Conservation (phyloP, 2,888 invertebrate genomes). For the Encarsia formosa region DNA sequence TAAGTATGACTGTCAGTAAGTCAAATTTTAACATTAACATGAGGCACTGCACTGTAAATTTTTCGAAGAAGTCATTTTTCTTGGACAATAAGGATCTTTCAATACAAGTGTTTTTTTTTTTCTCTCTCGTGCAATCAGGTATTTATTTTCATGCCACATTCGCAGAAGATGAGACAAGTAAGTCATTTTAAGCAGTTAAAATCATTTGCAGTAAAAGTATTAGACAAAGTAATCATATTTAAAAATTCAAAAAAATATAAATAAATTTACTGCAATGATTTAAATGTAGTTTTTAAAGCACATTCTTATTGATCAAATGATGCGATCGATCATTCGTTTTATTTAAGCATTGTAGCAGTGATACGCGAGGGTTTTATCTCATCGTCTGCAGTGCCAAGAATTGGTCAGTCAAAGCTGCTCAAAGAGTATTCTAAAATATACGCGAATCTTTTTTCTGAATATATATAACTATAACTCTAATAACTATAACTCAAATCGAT, state of each 20-base stretch:
- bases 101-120: too few species aligned
- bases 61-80: too few species aligned
- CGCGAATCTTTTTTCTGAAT: background rate
- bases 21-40: too few species aligned
- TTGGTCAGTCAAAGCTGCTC: constrained; percentile 22
- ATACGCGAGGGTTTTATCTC: constrained; percentile 15
- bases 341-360: constrained; percentile 10
- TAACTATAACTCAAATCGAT: background rate
- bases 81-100: too few species aligned
- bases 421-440: constrained; percentile 17
- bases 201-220: constrained; percentile 12
- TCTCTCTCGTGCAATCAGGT: too few species aligned
- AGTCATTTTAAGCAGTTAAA: background rate
- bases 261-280: background rate
- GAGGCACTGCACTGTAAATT: too few species aligned
- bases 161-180: constrained; percentile 29
- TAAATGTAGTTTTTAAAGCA: constrained; percentile 1
- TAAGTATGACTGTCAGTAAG: too few species aligned
- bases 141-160: constrained; percentile 45
- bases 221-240: background rate
- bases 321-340: constrained; percentile 10
- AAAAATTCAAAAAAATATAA: constrained; percentile 4
- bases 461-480: background rate
- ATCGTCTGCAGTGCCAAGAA: constrained; percentile 20
- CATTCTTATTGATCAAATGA: constrained; percentile 5